Percentiles rank a stretch among this genome's conserved stretches.
Evolutionary conservation across 2,888 invertebrate genomes (phyloP).

Genomic region (Arrhopalites spinosus): DNA sequence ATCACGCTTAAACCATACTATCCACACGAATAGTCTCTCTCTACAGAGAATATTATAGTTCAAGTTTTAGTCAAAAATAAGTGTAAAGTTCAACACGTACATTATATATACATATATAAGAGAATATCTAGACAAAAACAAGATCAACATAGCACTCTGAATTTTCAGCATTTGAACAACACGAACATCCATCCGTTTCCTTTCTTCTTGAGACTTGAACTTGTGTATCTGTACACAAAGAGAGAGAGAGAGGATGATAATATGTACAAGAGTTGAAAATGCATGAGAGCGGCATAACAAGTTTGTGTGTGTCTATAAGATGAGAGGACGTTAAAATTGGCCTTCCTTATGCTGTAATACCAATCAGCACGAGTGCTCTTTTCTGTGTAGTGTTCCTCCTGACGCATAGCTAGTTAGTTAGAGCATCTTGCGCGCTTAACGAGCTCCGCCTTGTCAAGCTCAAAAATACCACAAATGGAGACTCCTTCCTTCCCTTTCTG

Average conservation of each 20-base stretch:
- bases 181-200: no score
- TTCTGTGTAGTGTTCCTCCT: constrained; percentile 24
- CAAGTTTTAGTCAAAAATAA: no score
- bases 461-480: constrained; percentile 48
- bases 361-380: constrained; percentile 44
- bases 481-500: constrained; percentile 34
- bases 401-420: constrained; percentile 50
- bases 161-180: no score
- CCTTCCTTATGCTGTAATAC: constrained; percentile 15
- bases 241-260: background rate
- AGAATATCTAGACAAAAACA: no score
- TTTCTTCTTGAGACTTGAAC: no score
- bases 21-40: background rate
- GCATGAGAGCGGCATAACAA: background rate
- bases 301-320: no score
- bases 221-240: no score
- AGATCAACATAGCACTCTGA: no score
- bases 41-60: no score
- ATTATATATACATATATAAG: no score
- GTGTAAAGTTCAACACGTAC: no score
- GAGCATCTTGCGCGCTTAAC: constrained; percentile 50
- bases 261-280: background rate
- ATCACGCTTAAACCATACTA: constrained; percentile 23
- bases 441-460: constrained; percentile 51
- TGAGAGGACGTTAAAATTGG: constrained; percentile 6